Base-by-base conservation (phyloP, 2,113 vertebrate species). In the Chrysemys picta region DNA sequence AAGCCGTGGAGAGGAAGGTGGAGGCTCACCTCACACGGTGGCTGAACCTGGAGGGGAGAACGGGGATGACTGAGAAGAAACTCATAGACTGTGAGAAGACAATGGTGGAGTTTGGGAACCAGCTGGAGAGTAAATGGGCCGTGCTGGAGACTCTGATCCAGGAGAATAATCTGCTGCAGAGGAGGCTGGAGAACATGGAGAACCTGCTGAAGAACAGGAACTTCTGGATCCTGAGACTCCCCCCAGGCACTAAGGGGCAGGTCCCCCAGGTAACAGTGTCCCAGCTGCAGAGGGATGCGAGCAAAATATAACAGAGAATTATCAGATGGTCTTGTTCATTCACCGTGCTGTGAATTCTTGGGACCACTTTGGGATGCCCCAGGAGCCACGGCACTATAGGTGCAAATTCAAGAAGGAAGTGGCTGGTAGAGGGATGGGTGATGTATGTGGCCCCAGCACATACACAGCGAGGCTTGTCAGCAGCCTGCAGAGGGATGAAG, bases 1-100 rank as follows among this genome's bases (percentile, higher is more conserved):
- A 98, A 75, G 97, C 97, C 19, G 95, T 98, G 96, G 97, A 98
- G 78, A 89, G 97, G 88, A 97, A 98, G 96, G 97, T 97, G 24
- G 97, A 98, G 52, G 96, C 97, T 0, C 97, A 97, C 45, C 96
- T 97, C 8, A 85, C 97, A 6, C 96, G 96, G 82, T 45, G 97
- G 85, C 96, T 97, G 21, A 96, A 96, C 82, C 92, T 98, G 16
- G 97, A 98, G 85, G 96, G 97, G 4, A 92, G 96, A 2, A 96
- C 96, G 0, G 97, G 97, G 6, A 97, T 94, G 25, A 96, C 96
- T 0, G 97, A 97, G 91, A 98, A 97, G 96, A 98, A 98, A 96
- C 82, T 98, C 80, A 97, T 95, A 0, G 97, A 98, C 89, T 97
- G 97, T 0, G 97, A 98, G 96, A 98, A 97, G 85, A 97, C 97